These are phyloP conservation scores for Canis aureus DNA, from an alignment of 2,113 vertebrate species.

Conservation along the genomic window DNA sequence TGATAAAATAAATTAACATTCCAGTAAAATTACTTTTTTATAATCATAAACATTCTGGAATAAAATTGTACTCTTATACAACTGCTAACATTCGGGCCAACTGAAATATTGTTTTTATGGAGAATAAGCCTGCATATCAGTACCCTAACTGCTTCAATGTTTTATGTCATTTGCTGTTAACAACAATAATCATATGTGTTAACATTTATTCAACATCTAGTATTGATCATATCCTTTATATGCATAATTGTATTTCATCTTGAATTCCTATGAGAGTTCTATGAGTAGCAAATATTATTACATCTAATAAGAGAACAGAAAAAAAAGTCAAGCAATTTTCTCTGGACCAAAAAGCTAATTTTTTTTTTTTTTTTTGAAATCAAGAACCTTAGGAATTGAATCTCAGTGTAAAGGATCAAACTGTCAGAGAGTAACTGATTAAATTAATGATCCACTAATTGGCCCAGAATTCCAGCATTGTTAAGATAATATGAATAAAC, in stretches of 20 bases:
- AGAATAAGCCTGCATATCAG: neutral
- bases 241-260: neutral
- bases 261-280: neutral
- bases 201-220: neutral
- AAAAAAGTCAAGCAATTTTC: neutral
- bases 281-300: neutral
- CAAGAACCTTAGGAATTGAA: neutral
- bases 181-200: neutral
- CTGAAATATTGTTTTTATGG: neutral
- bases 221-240: neutral
- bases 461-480: neutral
- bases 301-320: neutral
- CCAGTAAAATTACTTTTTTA: neutral
- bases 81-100: neutral
- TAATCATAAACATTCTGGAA: neutral
- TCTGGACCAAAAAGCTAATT: neutral
- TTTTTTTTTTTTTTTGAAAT: neutral
- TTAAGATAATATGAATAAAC: neutral
- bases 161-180: neutral
- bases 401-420: neutral
- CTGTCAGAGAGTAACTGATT: neutral
- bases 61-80: neutral
- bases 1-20: neutral
- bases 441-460: neutral
- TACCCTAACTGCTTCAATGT: neutral